Base-by-base conservation (phyloP, 1,140 invertebrate genomes). In the Eciton burchellii region DNA sequence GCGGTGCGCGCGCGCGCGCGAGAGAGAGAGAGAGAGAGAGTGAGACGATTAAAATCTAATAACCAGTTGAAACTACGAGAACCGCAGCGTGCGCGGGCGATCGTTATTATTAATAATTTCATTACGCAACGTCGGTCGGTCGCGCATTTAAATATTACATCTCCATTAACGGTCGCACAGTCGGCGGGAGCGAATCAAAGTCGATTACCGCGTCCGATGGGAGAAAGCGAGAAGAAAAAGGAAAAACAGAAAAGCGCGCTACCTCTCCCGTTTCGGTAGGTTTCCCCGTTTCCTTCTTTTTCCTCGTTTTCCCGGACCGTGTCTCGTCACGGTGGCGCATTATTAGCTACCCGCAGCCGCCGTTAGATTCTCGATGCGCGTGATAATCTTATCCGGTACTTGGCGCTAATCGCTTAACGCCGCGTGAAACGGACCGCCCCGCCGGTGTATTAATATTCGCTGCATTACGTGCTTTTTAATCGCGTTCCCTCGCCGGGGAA, bases 61-160 rank as follows among this genome's bases (percentile, higher is more conserved):
- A 77, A 77, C 74, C 74, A 77, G 74, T 77, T 77, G 74, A 77
- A 77, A 77, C 74, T 77, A 77, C 74, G 74, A 77, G 74, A 77
- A 77, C 74, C 74, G 49, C 62, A 68, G 74, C 74, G 74, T 43
- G 63, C 74, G 74, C 74, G 74, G n/a, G n/a, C 74, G 74, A 77
- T 77, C 74, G 74, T 77, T 77, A 77, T 77, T 77, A 77, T 77
- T 77, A 77, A 77, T 77, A 77, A 77, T 77, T 77, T 77, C 74
- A 77, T 77, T 77, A 77, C 74, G 74, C 74, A 77, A 77, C 49
- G 74, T 62, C 62, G 74, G 62, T 49, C 74, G 62, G 74, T 77
- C 62, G 74, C 74, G 74, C 74, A 77, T 77, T 68, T 77, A 77
- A 77, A 77, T 77, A 77, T 77, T 77, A 68, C 74, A 77, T 77